Base-by-base conservation (phyloP, 2,113 vertebrate species). In the Ciconia stormi region DNA sequence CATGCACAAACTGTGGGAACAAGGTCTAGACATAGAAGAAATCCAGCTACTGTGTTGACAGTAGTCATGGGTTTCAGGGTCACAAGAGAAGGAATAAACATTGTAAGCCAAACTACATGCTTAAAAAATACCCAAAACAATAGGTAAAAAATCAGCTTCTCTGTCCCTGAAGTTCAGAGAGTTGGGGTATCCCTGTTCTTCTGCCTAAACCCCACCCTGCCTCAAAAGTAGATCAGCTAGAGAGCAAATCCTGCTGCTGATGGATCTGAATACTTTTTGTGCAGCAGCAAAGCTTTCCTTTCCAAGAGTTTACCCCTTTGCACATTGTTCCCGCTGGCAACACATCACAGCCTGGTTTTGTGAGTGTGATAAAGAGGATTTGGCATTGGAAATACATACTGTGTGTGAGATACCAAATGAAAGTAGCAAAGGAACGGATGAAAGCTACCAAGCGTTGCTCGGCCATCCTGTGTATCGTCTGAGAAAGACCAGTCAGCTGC, bases 361-460 rank as follows among this genome's bases (percentile, higher is more conserved):
- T 63, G 73, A 89, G 56, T 5, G 10, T 12, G 87, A 95, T 95
- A 97, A 93, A 80, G 82, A 49, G 91, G 84, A 83, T 95, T 91
- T 96, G 94, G 91, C 91, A 63, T 11, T 66, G 84, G 42, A 77
- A 90, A 73, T 21, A 29, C 66, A 47, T 36, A 52, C 89, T 78
- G 8, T 36, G 14, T 62, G 47, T 36, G 82, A 92, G 86, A 95
- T 76, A 89, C 56, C 49, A 55, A 94, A 85, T 21, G 34, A 69
- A 92, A 94, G 87, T 14, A 91, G 44, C 49, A 69, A 87, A 90
- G 53, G 44, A 91, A 89, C 1, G 55, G 70, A 52, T 93, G 73
- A 94, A 95, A 92, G 81, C 70, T 72, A 56, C 77, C 50, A 87
- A 92, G 66, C 26, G 53, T 53, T 82, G 49, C n/a, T 42, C 44